phyloP scores from a whole-genome alignment of 2,888 invertebrate species.

The Nephrotoma appendiculata region DNA sequence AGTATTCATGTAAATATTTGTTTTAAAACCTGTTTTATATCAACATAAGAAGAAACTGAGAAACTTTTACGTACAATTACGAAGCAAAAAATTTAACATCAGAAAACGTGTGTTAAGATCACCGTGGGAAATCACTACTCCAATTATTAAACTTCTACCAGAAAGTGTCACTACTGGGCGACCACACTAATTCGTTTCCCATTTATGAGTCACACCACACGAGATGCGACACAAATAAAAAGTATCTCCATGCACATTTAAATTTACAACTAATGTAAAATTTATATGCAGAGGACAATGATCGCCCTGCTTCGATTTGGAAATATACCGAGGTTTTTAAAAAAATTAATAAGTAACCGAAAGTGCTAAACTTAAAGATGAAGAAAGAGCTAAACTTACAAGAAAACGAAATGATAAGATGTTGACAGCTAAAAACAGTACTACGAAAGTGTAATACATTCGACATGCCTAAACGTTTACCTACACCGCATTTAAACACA shows the following conservation, averaged over 20 bases:
- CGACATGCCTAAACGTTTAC: no score
- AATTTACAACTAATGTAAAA: not conserved
- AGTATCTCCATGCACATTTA: not conserved
- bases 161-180: not conserved
- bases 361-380: not conserved
- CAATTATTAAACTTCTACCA: not conserved
- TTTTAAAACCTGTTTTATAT: no score
- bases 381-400: not conserved
- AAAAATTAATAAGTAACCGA: not conserved
- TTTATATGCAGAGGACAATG: not conserved
- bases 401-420: no score
- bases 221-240: not conserved
- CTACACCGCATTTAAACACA: no score
- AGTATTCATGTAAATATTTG: not conserved
- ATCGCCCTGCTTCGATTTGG: not conserved
- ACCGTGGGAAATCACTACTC: no score
- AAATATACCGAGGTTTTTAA: not conserved
- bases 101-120: no score
- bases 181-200: not conserved
- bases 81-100: no score
- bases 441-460: no score
- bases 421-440: no score
- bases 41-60: no score
- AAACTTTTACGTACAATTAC: no score
- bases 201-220: not conserved